A percentile compares a stretch with the other conserved stretches of the same genome.
These are phyloP conservation scores for Ursus arctos DNA, from an alignment of 2,113 vertebrate genomes.

Conservation along the genomic window DNA sequence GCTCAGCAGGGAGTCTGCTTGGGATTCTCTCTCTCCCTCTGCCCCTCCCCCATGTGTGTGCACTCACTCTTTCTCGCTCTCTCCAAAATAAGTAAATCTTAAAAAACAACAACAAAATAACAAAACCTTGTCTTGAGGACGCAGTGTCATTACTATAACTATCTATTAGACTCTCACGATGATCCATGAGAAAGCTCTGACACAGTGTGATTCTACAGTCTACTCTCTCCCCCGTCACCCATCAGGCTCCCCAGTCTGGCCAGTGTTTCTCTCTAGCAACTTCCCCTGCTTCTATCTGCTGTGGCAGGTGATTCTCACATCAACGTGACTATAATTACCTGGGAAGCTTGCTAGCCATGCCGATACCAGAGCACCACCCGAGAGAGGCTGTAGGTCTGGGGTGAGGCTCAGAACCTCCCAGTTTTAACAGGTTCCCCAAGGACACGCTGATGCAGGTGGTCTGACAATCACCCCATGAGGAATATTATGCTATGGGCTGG, in stretches of 20 bases:
- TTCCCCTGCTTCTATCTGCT: neutral
- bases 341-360: neutral
- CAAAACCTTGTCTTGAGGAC: neutral
- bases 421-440: slow-evolving; percentile 19
- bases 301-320: fast-evolving
- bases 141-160: too few relatives aligned
- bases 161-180: neutral
- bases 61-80: neutral
- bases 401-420: slow-evolving; percentile 21
- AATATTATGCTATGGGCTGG: neutral
- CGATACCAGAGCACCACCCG: neutral
- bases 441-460: slow-evolving; percentile 54
- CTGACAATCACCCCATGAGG: slow-evolving; percentile 15
- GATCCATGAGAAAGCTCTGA: neutral
- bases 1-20: neutral
- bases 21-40: neutral
- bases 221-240: too few relatives aligned
- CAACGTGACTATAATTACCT: neutral
- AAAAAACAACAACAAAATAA: neutral
- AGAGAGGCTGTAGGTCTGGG: neutral
- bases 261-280: fast-evolving
- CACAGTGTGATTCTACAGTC: too few relatives aligned
- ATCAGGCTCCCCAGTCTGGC: neutral
- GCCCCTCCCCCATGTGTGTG: neutral
- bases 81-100: neutral